A percentile compares a stretch with the other conserved stretches of the same genome.
These are phyloP conservation scores for Mus spretus DNA, from an alignment of 2,797 vertebrate species.

Conservation along the genomic window DNA sequence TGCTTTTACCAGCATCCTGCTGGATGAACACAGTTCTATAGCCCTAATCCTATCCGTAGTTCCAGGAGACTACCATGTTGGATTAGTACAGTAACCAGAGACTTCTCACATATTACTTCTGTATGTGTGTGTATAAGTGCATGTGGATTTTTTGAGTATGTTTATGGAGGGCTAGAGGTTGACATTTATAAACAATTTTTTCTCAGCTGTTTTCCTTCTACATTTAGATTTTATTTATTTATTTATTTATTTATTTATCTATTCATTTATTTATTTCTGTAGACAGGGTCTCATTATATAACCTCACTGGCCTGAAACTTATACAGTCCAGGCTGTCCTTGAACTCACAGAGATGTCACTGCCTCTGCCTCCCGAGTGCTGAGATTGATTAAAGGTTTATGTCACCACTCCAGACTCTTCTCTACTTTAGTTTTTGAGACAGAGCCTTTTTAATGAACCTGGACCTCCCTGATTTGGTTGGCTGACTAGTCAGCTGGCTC, in stretches of 20 bases:
- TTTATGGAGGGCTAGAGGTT: not conserved
- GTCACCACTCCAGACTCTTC: not conserved
- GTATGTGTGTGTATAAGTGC: not conserved
- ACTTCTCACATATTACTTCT: not conserved
- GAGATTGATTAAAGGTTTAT: not conserved
- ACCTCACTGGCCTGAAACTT: not conserved
- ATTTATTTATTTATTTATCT: not conserved
- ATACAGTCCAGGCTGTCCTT: not conserved
- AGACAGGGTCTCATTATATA: not conserved
- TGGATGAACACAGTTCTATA: not conserved
- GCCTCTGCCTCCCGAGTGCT: not conserved
- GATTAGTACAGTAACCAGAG: conserved; percentile 40
- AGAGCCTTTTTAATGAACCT: not conserved
- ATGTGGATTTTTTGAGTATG: not conserved
- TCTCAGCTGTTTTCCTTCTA: not conserved
- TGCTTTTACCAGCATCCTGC: not conserved
- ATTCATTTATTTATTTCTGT: not conserved
- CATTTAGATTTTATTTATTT: not conserved
- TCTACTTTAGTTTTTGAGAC: not conserved
- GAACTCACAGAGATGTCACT: not conserved
- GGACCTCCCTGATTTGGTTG: not conserved
- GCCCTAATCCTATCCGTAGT: conserved; percentile 26
- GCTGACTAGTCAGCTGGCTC: not conserved
- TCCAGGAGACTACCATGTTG: conserved; percentile 11
- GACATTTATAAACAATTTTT: not conserved